Evolutionary conservation across 1,140 invertebrate species (phyloP).

Genomic region (Oreohelix idahoensis): DNA sequence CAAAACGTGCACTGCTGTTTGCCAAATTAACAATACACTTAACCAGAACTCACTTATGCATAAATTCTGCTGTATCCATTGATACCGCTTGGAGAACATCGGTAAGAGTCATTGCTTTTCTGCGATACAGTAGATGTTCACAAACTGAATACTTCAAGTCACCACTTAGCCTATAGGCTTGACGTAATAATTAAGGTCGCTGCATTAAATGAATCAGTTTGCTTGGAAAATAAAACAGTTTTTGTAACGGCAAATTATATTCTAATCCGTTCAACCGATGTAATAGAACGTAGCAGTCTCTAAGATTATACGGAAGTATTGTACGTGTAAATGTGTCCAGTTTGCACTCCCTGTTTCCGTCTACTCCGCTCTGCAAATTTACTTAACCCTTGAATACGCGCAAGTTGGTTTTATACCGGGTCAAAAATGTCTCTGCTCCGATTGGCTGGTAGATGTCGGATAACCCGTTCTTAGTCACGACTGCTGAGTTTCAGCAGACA

Average conservation of each 20-base stretch:
- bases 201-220: too few relatives aligned
- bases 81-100: slow-evolving; percentile 8
- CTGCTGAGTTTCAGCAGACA: not conserved
- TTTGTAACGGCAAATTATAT: not conserved
- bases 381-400: not conserved
- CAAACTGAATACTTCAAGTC: not conserved
- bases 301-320: not conserved
- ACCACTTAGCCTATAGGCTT: not conserved
- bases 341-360: too few relatives aligned
- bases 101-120: not conserved
- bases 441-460: slow-evolving; percentile 12
- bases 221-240: not conserved
- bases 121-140: not conserved
- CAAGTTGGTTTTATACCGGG: slow-evolving; percentile 10
- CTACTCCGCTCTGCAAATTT: not conserved
- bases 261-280: not conserved
- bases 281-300: not conserved
- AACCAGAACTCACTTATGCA: slow-evolving; percentile 18
- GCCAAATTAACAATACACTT: not conserved
- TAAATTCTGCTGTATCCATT: not conserved
- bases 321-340: not conserved
- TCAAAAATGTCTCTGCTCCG: not conserved
- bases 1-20: not conserved
- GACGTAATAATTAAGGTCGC: not conserved
- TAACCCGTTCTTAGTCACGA: not conserved